These are phyloP conservation scores for Stramonita haemastoma DNA, from an alignment of 2,888 invertebrate genomes.

Conservation along the genomic window DNA sequence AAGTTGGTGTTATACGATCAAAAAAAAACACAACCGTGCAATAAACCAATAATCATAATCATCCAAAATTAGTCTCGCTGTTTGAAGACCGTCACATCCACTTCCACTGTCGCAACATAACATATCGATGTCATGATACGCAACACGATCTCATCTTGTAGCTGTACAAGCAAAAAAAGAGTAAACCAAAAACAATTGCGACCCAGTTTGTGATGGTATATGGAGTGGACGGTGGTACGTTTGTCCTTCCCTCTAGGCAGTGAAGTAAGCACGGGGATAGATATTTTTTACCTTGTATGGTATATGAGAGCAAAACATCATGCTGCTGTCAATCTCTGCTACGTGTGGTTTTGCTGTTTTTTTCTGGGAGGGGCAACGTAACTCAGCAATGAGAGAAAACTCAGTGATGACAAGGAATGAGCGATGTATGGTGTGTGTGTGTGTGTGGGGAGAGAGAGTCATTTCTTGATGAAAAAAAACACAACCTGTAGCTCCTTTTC, in stretches of 20 bases:
- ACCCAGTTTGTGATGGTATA: neutral
- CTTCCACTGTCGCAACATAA: neutral
- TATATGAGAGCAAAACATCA: neutral
- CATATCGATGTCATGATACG: neutral
- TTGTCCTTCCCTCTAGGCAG: slow-evolving; percentile 2
- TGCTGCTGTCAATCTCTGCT: no score
- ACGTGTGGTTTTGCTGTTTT: neutral
- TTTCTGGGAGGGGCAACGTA: neutral
- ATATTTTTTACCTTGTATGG: no score
- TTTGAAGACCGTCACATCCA: neutral
- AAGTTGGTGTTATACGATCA: neutral
- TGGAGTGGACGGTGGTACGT: neutral
- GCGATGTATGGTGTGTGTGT: neutral
- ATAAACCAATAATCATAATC: neutral
- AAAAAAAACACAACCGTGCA: neutral
- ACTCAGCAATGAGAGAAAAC: no score
- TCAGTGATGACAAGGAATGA: neutral
- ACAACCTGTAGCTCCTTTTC: slow-evolving; percentile 29
- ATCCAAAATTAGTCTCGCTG: neutral
- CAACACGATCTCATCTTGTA: neutral
- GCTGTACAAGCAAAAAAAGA: neutral
- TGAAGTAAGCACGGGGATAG: neutral
- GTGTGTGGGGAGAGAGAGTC: neutral
- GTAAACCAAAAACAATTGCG: neutral
- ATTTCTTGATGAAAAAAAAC: slow-evolving; percentile 4